Conservation (phyloP, 2,797 vertebrate species). For the Australoheros facetus region DNA sequence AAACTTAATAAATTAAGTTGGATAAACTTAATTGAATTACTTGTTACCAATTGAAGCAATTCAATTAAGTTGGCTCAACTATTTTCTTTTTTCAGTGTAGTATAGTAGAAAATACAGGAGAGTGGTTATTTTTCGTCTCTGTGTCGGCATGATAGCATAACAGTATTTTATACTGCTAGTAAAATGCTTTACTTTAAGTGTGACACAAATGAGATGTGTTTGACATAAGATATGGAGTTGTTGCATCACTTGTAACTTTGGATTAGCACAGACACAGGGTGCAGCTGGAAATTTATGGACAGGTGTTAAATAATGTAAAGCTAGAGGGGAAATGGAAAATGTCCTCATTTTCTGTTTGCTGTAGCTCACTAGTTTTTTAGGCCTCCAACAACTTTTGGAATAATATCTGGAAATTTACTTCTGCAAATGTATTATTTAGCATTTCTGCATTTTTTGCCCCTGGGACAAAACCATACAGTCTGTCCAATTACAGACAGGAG, state of each 20-base stretch:
- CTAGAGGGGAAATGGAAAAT: not conserved
- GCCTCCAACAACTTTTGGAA: not conserved
- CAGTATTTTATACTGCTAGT: not conserved
- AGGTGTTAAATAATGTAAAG: constrained; percentile 25
- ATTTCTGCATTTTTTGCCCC: not conserved
- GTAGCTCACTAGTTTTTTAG: not conserved
- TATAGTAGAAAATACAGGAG: not conserved
- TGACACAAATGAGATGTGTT: not conserved
- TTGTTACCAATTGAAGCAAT: too few species aligned
- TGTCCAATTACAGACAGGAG: not conserved
- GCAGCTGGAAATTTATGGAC: not conserved
- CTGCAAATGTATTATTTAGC: not conserved
- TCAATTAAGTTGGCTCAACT: too few species aligned
- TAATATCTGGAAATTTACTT: not conserved
- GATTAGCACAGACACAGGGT: not conserved
- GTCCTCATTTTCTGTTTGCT: not conserved
- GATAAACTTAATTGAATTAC: too few species aligned
- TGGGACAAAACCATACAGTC: not conserved
- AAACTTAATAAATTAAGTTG: too few species aligned
- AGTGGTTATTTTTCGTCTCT: not conserved
- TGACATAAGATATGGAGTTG: not conserved
- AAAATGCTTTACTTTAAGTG: constrained; percentile 12
- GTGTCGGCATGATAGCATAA: not conserved
- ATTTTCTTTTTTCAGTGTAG: too few species aligned
- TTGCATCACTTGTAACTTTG: not conserved